Base-by-base conservation (phyloP, 2,113 vertebrate species). In the Aythya baeri region DNA sequence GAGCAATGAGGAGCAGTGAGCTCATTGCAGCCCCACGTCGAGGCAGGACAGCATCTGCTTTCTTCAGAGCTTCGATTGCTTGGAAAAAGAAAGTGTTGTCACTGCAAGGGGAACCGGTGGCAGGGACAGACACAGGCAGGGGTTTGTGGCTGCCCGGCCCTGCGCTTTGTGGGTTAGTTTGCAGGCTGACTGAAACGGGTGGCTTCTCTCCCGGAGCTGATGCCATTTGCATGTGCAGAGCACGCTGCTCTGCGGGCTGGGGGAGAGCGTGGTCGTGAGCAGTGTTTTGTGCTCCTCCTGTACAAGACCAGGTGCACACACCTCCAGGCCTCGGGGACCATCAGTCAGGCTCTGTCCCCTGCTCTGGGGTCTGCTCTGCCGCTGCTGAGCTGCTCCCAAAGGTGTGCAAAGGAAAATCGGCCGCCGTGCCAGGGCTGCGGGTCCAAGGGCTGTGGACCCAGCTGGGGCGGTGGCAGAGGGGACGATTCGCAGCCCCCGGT, bases 161-260 rank as follows among this genome's bases (percentile, higher is more conserved):
- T 17, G 0, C 6, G 44, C 66, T 41, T 18, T 18, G 7, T 0
- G 0, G 0, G n/a, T 7, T 34, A 1, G 70, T 75, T 66, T 55
- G 16, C 58, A 17, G 62, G 26, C 66, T 29, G 29, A 12, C 36
- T 54, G n/a, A 46, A 52, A 16, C 3, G 11, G 50, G n/a, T 9
- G 61, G 46, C 22, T 88, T 7, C 46, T 49, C 20, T 26, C 34
- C 46, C 7, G 4, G 15, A 22, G 16, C 83, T 90, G 12, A 7
- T 44, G 43, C 29, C 17, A 0, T 46, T 80, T 3, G 6, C 1
- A 7, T 76, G 63, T 12, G 55, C 25, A 12, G 76, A 16, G 34
- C 0, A 2, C 1, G 6, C 52, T 66, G 9, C 52, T 38, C 4
- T 0, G 20, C 0, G 2, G 10, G 36, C 11, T 32, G 22, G 54